Percentiles rank a stretch among this genome's conserved stretches.
Evolutionary conservation across 2,113 vertebrate genomes (phyloP).

Genomic region (Anolis sagrei): DNA sequence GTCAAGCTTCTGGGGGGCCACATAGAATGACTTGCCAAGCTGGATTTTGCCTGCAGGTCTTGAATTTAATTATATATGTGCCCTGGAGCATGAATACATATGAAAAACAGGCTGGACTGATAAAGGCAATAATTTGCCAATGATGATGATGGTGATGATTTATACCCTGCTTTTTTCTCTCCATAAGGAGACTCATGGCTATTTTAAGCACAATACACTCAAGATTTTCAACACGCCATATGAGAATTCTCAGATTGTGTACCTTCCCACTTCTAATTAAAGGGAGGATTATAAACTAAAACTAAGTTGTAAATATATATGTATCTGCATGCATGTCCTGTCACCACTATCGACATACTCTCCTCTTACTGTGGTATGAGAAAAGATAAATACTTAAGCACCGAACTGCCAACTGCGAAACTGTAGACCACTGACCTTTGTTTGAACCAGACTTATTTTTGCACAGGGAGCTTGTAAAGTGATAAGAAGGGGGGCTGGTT

Average conservation of each 20-base stretch:
- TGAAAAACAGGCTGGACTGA: too few species aligned
- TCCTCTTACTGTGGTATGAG: not conserved
- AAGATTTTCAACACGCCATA: not conserved
- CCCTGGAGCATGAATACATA: too few species aligned
- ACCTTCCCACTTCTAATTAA: not conserved
- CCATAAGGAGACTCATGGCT: too few species aligned
- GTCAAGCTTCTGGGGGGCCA: too few species aligned
- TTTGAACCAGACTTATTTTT: slow-evolving; percentile 71
- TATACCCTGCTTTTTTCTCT: too few species aligned
- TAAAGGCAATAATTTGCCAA: not conserved
- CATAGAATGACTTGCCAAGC: too few species aligned
- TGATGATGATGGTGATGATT: too few species aligned
- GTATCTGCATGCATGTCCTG: too few species aligned
- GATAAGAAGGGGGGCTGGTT: slow-evolving; percentile 5
- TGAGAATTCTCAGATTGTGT: not conserved
- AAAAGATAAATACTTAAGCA: not conserved
- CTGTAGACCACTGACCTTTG: slow-evolving; percentile 54
- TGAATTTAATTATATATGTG: too few species aligned
- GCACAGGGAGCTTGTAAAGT: slow-evolving; percentile 39
- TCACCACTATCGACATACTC: not conserved
- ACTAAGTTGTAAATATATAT: not conserved
- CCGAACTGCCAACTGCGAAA: slow-evolving; percentile 11
- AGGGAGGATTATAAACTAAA: not conserved
- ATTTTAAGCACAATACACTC: not conserved
- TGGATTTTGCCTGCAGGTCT: too few species aligned